Evolutionary conservation across 2,888 invertebrate species (phyloP).

Genomic region (Adineta ricciae): DNA sequence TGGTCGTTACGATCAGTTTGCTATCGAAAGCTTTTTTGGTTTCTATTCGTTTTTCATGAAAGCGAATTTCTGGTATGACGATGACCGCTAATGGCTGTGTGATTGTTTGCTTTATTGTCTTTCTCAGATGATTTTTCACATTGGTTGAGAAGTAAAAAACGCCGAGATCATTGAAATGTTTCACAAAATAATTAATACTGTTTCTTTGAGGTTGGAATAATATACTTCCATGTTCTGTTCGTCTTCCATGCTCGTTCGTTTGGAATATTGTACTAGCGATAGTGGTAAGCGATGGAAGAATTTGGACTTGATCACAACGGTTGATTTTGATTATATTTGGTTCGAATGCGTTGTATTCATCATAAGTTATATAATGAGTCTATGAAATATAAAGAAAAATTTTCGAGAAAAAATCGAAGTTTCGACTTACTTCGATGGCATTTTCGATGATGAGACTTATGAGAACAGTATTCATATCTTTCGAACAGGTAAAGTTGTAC

Average conservation of each 20-base stretch:
- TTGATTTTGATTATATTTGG: neutral
- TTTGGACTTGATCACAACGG: neutral
- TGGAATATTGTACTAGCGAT: neutral
- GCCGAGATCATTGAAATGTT: neutral
- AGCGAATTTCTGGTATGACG: neutral
- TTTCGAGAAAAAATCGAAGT: no score
- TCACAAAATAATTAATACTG: neutral
- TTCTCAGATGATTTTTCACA: neutral
- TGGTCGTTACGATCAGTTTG: slow-evolving; percentile 40
- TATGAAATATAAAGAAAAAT: neutral
- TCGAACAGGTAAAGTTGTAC: neutral
- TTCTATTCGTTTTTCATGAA: neutral
- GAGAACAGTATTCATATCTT: neutral
- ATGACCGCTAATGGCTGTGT: neutral
- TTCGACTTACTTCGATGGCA: neutral
- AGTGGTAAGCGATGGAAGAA: no score
- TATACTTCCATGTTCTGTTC: neutral
- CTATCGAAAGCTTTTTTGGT: neutral
- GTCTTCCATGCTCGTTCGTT: neutral
- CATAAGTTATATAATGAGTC: neutral
- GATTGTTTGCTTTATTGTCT: neutral
- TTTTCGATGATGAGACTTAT: neutral
- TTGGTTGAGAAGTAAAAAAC: neutral
- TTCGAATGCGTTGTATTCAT: neutral
- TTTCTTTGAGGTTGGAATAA: neutral